A percentile compares a stretch with the other conserved stretches of the same genome.
Conservation (phyloP, 2,113 vertebrate species). For the Coryphaenoides rupestris region DNA sequence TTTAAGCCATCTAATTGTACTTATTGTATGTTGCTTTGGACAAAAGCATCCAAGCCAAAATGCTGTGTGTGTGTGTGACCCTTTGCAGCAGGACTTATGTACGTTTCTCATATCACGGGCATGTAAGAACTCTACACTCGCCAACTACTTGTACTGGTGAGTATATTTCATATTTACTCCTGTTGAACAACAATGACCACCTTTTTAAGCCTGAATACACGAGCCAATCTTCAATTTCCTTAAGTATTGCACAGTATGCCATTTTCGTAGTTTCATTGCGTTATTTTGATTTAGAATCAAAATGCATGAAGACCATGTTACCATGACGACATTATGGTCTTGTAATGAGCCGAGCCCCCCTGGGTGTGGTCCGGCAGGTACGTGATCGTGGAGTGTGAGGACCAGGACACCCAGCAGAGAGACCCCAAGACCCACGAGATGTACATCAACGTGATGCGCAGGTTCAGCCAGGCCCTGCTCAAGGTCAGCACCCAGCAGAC, state of each 20-base stretch:
- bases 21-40: too few relatives aligned
- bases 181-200: too few relatives aligned
- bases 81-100: constrained; percentile 89
- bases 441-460: constrained; percentile 96
- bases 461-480: constrained; percentile 94
- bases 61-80: constrained; percentile 17
- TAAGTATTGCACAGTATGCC: too few relatives aligned
- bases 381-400: constrained; percentile 97
- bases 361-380: constrained; percentile 75
- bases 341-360: too few relatives aligned
- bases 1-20: too few relatives aligned
- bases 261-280: too few relatives aligned
- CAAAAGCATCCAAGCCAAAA: too few relatives aligned
- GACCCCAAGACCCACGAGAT: constrained; percentile 96
- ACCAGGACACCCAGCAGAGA: constrained; percentile 95
- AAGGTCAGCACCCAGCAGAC: constrained; percentile 77
- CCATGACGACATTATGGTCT: too few relatives aligned
- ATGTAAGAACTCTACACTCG: constrained; percentile 95
- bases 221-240: too few relatives aligned
- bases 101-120: constrained; percentile 97
- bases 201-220: too few relatives aligned
- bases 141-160: constrained; percentile 98
- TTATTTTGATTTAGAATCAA: too few relatives aligned
- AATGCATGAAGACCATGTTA: too few relatives aligned
- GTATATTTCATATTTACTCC: constrained; percentile 35